Base-by-base conservation (phyloP, 1,140 invertebrate species). In the Eubasilissa regina region DNA sequence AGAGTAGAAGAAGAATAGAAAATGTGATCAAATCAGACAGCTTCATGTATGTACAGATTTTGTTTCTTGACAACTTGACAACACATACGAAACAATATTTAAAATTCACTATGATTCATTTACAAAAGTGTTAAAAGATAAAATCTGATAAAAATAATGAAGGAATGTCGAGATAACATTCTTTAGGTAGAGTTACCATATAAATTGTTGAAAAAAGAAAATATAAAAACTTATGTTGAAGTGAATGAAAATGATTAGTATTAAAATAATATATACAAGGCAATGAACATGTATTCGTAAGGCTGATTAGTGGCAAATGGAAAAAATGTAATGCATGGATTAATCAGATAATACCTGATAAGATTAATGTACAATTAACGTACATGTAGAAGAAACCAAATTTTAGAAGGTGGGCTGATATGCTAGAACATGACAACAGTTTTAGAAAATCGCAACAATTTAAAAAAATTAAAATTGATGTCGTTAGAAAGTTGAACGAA, bases 401-500 rank as follows among this genome's bases (percentile, higher is more conserved):
- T 70, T 17, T 70, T 47, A 13, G 15, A 70, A 25, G 19, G 17
- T 21, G 19, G 13, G 47, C 15, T 47, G 66, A 17, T 47, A 47
- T 6, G 25, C 6, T n/a, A n/a, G n/a, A n/a, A n/a, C 25, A 35
- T 35, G 25, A 35, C 6, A 35, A 35, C 6, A 35, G 25, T 35
- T 35, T 35, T 35, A 70, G n/a, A 21, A 70, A 48, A 70, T 21
- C 25, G n/a, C 17, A 47, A 17, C 17, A n/a, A 47, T 70, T 47
- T 47, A 15, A 3, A 48, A n/a, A 70, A 70, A 47, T 70, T 15
- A 17, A 17, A 44, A 47, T 70, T 70, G 25, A 45, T 70, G 15
- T 48, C 43, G 66, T 70, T 73, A 73, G 68, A 73, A 73, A 73
- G 68, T 73, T 15, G 68, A 73, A 73, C n/a, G 48, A 73, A 51